Base-by-base conservation (phyloP, 2,888 invertebrate species). In the Lasioglossum villosulum region DNA sequence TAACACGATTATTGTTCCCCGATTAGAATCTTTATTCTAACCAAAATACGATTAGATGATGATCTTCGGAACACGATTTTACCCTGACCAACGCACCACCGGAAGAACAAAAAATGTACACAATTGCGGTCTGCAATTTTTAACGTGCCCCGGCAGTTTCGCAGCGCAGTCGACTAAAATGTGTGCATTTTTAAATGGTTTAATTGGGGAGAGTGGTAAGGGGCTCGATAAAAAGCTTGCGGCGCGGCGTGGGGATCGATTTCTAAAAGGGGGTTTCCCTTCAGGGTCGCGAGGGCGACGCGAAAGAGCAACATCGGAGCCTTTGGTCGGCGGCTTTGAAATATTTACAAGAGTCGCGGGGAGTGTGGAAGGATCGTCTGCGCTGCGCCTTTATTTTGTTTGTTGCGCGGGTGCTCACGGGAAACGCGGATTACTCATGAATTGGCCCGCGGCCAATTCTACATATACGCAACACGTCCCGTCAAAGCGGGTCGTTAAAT, bases 381-480 rank as follows among this genome's bases (percentile, higher is more conserved):
- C 81, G 79, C 59, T 39, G 75, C 66, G 80, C 75, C 86, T 82
- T 89, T 87, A 89, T 88, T 89, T 89, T 84, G 82, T 85, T 83
- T 78, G 84, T 76, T 75, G 87, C 73, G 75, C 80, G 86, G 86
- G 82, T 82, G 85, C 87, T 86, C 88, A 78, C 84, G 87, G 89
- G 88, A 92, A 91, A 90, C 90, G 90, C 88, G 90, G 90, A 93
- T 93, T 93, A 93, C 92, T 93, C 93, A 92, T 89, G 87, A 88
- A 87, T 89, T 93, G 93, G 93, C 91, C 73, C 70, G 66, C 83
- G 79, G 93, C 93, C 93, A 93, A 89, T 90, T 89, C 88, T 89
- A 37, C 37, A 37, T 37, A 83, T 86, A 88, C 89, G 88, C 87
- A 88, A 83, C 83, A 78, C 78, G 83, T 80, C 74, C 79, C 87